A percentile compares a stretch with the other conserved stretches of the same genome.
These are phyloP conservation scores for Monodelphis domestica DNA, from an alignment of 2,797 vertebrate genomes.

Conservation along the genomic window DNA sequence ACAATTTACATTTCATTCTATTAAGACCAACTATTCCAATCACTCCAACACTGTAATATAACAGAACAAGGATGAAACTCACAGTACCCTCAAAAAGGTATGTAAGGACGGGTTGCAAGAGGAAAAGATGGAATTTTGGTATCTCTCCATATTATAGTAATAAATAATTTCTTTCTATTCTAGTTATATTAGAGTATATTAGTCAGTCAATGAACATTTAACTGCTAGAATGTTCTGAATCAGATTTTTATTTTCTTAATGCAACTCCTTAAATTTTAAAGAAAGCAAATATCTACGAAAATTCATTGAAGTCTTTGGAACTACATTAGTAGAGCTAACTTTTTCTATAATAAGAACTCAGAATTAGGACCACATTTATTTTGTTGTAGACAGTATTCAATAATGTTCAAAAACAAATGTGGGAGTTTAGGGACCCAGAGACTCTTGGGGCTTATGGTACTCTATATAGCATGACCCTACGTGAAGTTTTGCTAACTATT, in stretches of 20 bases:
- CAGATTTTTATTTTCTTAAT: neutral
- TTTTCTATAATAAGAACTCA: neutral
- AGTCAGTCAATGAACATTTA: neutral
- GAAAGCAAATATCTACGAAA: neutral
- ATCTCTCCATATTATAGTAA: neutral
- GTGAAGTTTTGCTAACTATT: neutral
- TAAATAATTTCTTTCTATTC: neutral
- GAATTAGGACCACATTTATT: neutral
- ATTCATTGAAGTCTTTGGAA: neutral
- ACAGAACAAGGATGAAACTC: conserved; percentile 7
- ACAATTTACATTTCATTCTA: conserved; percentile 44
- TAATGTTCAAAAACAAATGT: neutral
- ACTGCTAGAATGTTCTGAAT: neutral
- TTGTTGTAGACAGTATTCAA: neutral
- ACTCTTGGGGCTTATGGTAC: neutral
- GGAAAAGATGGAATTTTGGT: no score
- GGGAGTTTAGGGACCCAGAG: neutral
- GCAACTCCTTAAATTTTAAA: neutral
- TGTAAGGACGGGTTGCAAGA: no score
- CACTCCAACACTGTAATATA: conserved; percentile 29
- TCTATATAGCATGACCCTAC: neutral
- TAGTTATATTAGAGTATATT: neutral
- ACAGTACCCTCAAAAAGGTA: neutral
- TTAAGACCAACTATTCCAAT: conserved; percentile 51
- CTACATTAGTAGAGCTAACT: neutral